Conservation (phyloP, 2,888 invertebrate genomes). For the Diploptera punctata region DNA sequence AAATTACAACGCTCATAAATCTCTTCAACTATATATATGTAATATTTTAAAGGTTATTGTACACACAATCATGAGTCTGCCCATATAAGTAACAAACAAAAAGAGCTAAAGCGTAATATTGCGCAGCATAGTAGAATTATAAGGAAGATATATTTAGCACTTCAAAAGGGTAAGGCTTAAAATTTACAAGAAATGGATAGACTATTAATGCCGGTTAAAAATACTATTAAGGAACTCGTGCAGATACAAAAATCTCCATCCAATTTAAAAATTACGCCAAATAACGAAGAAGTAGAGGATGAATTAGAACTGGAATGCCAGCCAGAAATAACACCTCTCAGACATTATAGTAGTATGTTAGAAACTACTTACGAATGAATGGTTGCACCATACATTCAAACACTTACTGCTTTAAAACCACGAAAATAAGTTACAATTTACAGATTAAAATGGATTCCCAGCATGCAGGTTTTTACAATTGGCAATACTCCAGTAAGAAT, state of each 20-base stretch:
- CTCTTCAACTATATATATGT: too few relatives aligned
- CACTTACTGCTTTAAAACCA: background rate
- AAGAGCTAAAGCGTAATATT: too few relatives aligned
- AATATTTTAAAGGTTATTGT: too few relatives aligned
- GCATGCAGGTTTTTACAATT: background rate
- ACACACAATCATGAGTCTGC: too few relatives aligned
- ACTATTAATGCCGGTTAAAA: too few relatives aligned
- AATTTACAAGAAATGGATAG: too few relatives aligned
- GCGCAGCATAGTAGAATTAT: background rate
- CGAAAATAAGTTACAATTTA: background rate
- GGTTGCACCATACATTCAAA: background rate
- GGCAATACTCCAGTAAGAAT: background rate
- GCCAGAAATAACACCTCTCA: too few relatives aligned
- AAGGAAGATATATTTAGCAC: background rate
- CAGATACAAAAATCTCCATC: background rate
- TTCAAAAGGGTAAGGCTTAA: background rate
- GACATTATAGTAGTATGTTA: background rate
- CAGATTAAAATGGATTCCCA: too few relatives aligned
- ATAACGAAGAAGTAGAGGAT: background rate
- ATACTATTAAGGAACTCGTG: background rate
- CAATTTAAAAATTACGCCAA: background rate
- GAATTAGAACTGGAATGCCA: background rate
- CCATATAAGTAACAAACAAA: background rate
- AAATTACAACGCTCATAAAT: too few relatives aligned
- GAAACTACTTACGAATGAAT: background rate